Percentiles rank a stretch among this genome's conserved stretches.
These are phyloP conservation scores for Xyliphius kryptos DNA, from an alignment of 2,113 vertebrate genomes.

Conservation along the genomic window DNA sequence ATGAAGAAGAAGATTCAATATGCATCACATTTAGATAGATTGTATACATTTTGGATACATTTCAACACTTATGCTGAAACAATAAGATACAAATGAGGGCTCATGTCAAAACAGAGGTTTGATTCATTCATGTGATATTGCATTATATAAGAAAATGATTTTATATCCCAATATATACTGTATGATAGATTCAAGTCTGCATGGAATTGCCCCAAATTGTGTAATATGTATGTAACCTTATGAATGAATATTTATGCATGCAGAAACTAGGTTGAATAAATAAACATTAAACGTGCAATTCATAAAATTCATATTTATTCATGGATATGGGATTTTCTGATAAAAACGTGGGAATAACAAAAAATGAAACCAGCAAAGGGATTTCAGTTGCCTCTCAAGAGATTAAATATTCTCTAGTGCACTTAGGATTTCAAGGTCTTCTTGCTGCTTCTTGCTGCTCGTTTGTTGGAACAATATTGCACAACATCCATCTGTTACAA, in stretches of 20 bases:
- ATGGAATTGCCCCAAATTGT: no score
- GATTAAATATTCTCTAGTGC: not conserved
- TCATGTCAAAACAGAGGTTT: conserved; percentile 2
- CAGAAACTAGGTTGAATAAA: no score
- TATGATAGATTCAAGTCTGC: no score
- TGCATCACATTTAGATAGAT: no score
- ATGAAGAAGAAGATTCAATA: no score
- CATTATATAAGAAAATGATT: not conserved
- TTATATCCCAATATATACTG: not conserved
- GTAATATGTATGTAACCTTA: no score
- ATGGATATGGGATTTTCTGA: not conserved
- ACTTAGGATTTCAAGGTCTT: not conserved
- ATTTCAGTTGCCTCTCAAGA: not conserved
- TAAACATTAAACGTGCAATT: no score
- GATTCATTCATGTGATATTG: conserved; percentile 9
- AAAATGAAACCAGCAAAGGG: not conserved
- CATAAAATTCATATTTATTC: no score
- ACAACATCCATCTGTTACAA: conserved; percentile 3
- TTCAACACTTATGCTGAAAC: no score
- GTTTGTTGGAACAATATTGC: conserved; percentile 1
- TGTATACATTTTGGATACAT: no score
- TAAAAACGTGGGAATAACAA: not conserved
- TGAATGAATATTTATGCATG: no score
- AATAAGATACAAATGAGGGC: not conserved
- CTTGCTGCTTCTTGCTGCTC: conserved; percentile 1